These are phyloP conservation scores for Argyrosomus regius DNA, from an alignment of 2,797 vertebrate species.

Conservation along the genomic window DNA sequence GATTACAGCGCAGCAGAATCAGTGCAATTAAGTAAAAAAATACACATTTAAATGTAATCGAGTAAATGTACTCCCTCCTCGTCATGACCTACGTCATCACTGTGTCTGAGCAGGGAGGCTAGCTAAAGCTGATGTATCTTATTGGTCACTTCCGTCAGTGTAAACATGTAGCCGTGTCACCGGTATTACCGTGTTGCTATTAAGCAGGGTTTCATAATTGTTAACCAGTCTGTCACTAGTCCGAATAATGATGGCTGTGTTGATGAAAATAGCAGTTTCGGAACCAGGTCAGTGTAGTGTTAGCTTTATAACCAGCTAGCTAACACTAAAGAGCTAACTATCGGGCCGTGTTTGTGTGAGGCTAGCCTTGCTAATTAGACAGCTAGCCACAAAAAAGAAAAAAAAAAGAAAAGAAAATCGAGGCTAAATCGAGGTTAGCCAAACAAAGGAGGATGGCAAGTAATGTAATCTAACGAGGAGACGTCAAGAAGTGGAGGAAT, in stretches of 20 bases:
- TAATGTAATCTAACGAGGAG: constrained; percentile 34
- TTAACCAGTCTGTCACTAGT: neutral
- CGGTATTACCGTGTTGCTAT: neutral
- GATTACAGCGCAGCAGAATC: too few species aligned
- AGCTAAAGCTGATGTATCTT: constrained; percentile 27
- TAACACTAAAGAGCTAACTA: constrained; percentile 46
- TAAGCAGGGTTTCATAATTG: neutral
- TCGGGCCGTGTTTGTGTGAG: constrained; percentile 47
- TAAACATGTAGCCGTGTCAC: constrained; percentile 67
- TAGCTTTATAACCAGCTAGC: constrained; percentile 48
- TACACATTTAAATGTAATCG: too few species aligned
- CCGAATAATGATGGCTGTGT: constrained; percentile 18
- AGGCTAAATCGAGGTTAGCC: constrained; percentile 43
- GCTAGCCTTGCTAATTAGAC: constrained; percentile 60
- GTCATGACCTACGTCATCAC: constrained; percentile 39
- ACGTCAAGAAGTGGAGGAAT: constrained; percentile 37
- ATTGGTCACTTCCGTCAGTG: constrained; percentile 50
- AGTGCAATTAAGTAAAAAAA: neutral
- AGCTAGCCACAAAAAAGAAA: constrained; percentile 28
- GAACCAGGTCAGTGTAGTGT: constrained; percentile 6
- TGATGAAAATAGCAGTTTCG: neutral
- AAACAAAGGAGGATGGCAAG: constrained; percentile 44
- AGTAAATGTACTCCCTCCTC: neutral
- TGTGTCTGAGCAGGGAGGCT: constrained; percentile 30
- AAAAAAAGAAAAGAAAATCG: neutral